These are phyloP conservation scores for Zonitis immaculata DNA, from an alignment of 2,888 invertebrate species.

Conservation along the genomic window DNA sequence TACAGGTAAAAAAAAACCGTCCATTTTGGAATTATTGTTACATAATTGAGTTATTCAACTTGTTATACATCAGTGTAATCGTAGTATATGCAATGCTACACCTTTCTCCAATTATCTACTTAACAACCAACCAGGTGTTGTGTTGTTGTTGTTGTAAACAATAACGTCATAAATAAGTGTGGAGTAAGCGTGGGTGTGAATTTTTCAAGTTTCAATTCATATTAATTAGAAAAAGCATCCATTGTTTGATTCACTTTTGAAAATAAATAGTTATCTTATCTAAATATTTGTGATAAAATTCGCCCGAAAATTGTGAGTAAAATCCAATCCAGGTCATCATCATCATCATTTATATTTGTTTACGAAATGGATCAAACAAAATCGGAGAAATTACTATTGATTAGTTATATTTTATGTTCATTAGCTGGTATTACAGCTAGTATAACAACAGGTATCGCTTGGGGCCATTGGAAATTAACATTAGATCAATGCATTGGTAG, in stretches of 20 bases:
- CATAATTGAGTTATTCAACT: neutral
- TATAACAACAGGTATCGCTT: slow-evolving; percentile 58
- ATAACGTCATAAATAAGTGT: neutral
- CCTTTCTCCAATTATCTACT: neutral
- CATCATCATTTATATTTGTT: too few species aligned
- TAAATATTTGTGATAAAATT: too few species aligned
- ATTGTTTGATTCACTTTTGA: too few species aligned
- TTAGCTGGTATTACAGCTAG: slow-evolving; percentile 39
- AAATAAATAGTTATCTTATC: too few species aligned
- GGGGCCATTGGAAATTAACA: slow-evolving; percentile 65
- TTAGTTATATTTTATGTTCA: slow-evolving; percentile 38
- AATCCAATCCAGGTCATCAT: too few species aligned
- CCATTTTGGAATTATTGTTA: too few species aligned
- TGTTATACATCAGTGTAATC: neutral
- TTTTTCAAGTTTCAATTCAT: neutral
- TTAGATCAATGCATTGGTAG: slow-evolving; percentile 60
- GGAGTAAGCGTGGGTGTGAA: neutral
- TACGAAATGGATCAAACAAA: slow-evolving; percentile 36
- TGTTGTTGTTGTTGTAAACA: too few species aligned
- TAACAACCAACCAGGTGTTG: neutral
- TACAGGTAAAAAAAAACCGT: too few species aligned
- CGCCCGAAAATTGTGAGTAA: too few species aligned
- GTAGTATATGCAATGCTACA: neutral
- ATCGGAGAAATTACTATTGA: slow-evolving; percentile 39
- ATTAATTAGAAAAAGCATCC: too few species aligned